Base-by-base conservation (phyloP, 2,888 invertebrate genomes). In the Torymus aiolomorphi region DNA sequence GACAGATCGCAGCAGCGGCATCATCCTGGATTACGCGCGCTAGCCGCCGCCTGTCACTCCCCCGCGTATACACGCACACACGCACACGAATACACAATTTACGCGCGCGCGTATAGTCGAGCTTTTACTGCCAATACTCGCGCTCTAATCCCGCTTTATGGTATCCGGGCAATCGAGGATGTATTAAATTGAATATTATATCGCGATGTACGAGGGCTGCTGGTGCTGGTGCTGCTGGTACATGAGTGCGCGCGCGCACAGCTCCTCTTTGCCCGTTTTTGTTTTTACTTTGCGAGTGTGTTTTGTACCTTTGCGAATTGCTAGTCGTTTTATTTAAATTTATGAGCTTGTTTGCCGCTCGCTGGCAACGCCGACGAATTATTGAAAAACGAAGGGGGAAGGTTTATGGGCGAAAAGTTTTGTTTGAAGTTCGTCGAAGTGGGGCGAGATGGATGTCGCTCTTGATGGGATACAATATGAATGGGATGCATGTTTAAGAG, bases 1-100 rank as follows among this genome's bases (percentile, higher is more conserved):
- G 83, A 78, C 82, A 86, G 86, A 86, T 86, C 83, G 86, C 86
- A 84, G 83, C 84, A 86, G 83, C 81, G 79, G 73, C 80, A 82
- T 83, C 83, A 70, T 81, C 75, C 76, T 49, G 83, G 76, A 80
- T 76, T 80, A 80, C 71, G 80, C 82, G 83, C 84, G 84, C 42
- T 42, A 42, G 82, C 84, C 84, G 83, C 84, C 82, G 66, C 18
- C 76, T 74, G 71, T 49, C 62, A 14, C 62, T 51, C 18, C 8
- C 73, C 42, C 74, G 10, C 61, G 16, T 13, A 54, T 63, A 56
- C 18, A 66, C 16, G 16, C 4, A 18, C 18, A 13, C 52, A 2
- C 3, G 12, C 10, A 42, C 16, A 20, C 31, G 13, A 13, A 69
- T 70, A 66, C 18, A 52, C 31, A 42, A 52, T 13, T 18, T 14